Conservation (phyloP, 2,113 vertebrate genomes). For the Micronycteris hirsuta region DNA sequence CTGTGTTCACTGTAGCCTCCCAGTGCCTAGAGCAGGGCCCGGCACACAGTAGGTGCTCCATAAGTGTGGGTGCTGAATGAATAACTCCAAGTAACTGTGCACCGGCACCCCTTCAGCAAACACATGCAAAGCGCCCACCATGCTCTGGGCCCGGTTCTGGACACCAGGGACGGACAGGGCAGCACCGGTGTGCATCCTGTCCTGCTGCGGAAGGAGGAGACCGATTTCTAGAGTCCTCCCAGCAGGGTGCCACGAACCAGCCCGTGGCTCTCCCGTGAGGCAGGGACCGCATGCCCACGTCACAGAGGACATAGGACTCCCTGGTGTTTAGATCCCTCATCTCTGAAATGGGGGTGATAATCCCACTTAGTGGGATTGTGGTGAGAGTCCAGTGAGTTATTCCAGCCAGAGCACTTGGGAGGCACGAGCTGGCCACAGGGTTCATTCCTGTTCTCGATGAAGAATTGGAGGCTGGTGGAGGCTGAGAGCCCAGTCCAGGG, state of each 20-base stretch:
- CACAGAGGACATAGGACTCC: fast-evolving
- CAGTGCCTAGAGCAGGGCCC: not conserved
- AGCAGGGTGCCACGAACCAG: fast-evolving
- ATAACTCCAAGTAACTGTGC: fast-evolving
- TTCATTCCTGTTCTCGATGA: not conserved
- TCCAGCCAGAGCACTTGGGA: fast-evolving
- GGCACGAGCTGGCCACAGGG: fast-evolving
- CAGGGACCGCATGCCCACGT: not conserved
- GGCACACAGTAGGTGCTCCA: not conserved
- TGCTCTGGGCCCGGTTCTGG: fast-evolving
- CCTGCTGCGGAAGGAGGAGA: not conserved
- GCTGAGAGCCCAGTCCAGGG: not conserved
- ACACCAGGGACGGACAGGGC: not conserved
- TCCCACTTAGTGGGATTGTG: fast-evolving
- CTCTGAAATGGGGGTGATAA: not conserved
- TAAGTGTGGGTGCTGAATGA: no score
- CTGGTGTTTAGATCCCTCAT: not conserved
- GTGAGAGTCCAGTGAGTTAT: not conserved
- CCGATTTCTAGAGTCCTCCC: fast-evolving
- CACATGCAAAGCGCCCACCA: fast-evolving
- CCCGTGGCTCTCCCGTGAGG: not conserved
- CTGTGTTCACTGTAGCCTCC: not conserved
- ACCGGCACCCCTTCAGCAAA: not conserved
- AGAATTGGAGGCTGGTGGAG: fast-evolving
- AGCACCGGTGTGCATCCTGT: not conserved